These are phyloP conservation scores for Lepilemur ruficaudatus DNA, from an alignment of 2,797 vertebrate species.

Conservation along the genomic window DNA sequence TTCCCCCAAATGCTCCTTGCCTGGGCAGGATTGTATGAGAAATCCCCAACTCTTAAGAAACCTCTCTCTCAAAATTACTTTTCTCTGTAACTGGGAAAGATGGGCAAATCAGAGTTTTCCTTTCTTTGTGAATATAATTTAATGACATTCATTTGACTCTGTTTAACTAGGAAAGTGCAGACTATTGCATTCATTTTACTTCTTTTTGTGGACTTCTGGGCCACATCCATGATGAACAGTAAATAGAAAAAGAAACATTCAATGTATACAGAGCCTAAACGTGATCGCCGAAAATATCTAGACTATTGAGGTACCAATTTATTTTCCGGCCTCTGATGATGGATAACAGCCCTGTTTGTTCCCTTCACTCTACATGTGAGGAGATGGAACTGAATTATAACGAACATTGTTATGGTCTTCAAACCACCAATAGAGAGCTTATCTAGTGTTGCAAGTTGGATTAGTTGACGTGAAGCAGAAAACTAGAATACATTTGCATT, in stretches of 20 bases:
- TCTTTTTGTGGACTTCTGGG: neutral
- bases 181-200: neutral
- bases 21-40: neutral
- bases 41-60: neutral
- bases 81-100: neutral
- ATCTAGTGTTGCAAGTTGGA: constrained; percentile 55
- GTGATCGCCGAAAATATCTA: neutral
- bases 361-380: neutral
- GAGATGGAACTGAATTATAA: neutral
- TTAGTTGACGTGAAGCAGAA: constrained; percentile 36
- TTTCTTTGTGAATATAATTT: neutral
- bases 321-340: constrained; percentile 36
- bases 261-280: neutral
- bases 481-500: constrained; percentile 74
- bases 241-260: neutral
- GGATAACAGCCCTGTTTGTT: neutral
- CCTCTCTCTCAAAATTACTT: neutral
- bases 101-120: neutral
- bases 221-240: neutral
- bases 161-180: neutral
- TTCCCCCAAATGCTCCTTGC: neutral
- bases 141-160: neutral
- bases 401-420: constrained; percentile 45
- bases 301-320: neutral
- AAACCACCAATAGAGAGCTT: neutral